Percentiles rank a stretch among this genome's conserved stretches.
Evolutionary conservation across 2,888 invertebrate genomes (phyloP).

Genomic region (Cerastoderma edule): DNA sequence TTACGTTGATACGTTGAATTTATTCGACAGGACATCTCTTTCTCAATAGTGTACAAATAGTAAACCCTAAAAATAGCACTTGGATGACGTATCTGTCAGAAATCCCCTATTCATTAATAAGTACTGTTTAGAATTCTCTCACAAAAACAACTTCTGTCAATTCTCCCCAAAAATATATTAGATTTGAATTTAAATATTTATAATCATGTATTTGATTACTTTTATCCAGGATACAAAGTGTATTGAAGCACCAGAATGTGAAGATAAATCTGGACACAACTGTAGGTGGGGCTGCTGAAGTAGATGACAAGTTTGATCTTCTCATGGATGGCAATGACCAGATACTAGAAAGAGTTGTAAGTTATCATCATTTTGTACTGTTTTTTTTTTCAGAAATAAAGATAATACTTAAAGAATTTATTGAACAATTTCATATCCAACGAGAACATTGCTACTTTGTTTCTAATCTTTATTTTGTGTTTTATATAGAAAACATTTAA

Average conservation of each 20-base stretch:
- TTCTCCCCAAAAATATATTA: background rate
- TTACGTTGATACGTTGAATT: no score
- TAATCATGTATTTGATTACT: background rate
- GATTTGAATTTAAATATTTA: background rate
- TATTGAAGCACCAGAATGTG: conserved; percentile 78
- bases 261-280: conserved; percentile 72
- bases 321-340: conserved; percentile 93
- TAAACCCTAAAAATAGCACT: no score
- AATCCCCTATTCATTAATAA: background rate
- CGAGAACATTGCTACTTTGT: no score
- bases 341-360: conserved; percentile 91
- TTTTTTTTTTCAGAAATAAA: no score
- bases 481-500: no score
- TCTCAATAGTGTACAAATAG: no score
- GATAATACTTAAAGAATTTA: no score
- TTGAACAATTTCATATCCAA: no score
- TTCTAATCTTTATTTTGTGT: no score
- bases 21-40: no score
- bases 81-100: background rate
- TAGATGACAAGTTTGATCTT: conserved; percentile 88
- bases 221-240: conserved; percentile 71
- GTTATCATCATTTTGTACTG: no score
- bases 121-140: background rate
- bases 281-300: conserved; percentile 68
- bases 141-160: background rate